Base-by-base conservation (phyloP, 2,888 invertebrate genomes). In the Drosophila testacea region DNA sequence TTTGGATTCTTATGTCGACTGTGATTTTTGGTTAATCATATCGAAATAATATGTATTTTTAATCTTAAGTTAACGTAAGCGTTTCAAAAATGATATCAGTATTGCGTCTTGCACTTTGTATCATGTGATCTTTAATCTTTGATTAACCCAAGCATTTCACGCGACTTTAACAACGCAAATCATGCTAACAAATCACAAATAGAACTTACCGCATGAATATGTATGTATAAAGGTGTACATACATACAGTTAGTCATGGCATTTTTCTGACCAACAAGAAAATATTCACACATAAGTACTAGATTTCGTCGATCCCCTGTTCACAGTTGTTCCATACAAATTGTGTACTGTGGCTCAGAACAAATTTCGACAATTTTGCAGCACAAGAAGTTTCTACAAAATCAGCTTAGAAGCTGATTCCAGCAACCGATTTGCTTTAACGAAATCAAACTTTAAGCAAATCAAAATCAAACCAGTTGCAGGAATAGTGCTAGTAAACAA, bases 111-210 rank as follows among this genome's bases (percentile, higher is more conserved):
- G 44, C 41, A 32, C 38, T 50, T 59, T 11, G 16, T 39, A 59
- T 65, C 65, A 50, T 11, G 51, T 61, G 61, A 77, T 66, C 60
- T 66, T 61, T 46, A 51, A 39, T 22, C 54, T 62, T 39, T 52
- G 34, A 39, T 55, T 71, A 52, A 13, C 16, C 42, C 22, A 6
- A 36, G 38, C 32, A 54, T 46, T 9, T 30, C n/a, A 10, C 41
- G 64, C 38, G 27, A 34, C 39, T 22, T 47, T n/a, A 16, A 16
- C 36, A 36, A 0, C 27, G 28, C 56, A 39, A 22, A 66, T 75
- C 64, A 75, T 78, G 69, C 67, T 59, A 69, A 69, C 69, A 70
- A 88, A 79, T 77, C 67, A 68, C 36, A 56, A 62, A 74, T 59
- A 16, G 32, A 48, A 48, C 7, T 28, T 27, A 11, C 13, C 11